Base-by-base conservation (phyloP, 1,140 invertebrate species). In the Drosophila arawakana region DNA sequence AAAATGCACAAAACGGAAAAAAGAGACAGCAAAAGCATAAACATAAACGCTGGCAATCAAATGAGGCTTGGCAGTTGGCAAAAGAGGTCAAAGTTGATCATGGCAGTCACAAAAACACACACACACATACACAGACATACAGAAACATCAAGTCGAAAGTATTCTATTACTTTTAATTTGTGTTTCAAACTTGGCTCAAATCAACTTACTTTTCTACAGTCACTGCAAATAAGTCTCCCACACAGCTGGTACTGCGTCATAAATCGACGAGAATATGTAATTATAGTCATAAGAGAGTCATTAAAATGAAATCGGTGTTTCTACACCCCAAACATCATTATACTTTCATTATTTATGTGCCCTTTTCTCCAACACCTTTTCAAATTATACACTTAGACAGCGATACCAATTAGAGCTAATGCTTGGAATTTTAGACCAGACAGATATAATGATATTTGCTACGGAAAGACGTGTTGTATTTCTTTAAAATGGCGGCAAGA, bases 11-110 rank as follows among this genome's bases (percentile, higher is more conserved):
- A 76, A 81, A 86, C 77, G 50, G 65, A 88, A 88, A 62, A 30
- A 76, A 77, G 49, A 69, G 41, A 76, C 18, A 69, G 47, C 63
- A 63, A 70, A 78, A 65, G 41, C 73, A 83, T 78, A 78, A 88
- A 73, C 80, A 80, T 88, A 89, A 88, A 83, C 61, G 80, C 61
- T 88, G 83, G 79, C 82, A 74, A 82, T 86, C 83, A 86, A 88
- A 81, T 88, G 76, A 76, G 71, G 77, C 78, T 80, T 73, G 71
- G 52, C 70, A 76, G 81, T 70, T 67, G 59, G 59, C 73, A 88
- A 88, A 88, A 89, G 84, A 81, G 84, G 84, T 88, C 84, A 88
- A 84, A 88, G 84, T 89, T 88, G 84, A 88, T 74, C 73, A 67
- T 63, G 80, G 39, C 73, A 71, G 63, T 77, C 70, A 47, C 71